These are phyloP conservation scores for Ormyrus pomaceus DNA, from an alignment of 2,888 invertebrate genomes.

Conservation along the genomic window DNA sequence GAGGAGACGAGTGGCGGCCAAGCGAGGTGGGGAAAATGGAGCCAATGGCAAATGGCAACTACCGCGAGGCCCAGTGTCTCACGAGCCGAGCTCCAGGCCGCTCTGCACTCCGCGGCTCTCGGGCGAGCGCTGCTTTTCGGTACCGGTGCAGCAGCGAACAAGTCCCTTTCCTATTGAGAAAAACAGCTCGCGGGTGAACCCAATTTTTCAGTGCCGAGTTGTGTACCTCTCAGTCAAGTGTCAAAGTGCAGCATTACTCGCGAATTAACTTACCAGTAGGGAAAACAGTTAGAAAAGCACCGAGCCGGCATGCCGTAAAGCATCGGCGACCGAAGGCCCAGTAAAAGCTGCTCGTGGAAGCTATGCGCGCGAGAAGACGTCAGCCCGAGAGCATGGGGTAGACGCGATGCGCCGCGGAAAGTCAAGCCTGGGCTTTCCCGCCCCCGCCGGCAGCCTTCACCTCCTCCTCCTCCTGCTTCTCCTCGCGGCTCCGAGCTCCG, in stretches of 20 bases:
- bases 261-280: background rate
- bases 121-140: no score
- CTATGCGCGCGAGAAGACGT: constrained; percentile 47
- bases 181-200: no score
- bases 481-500: background rate
- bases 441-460: constrained; percentile 64
- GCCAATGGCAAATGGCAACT: constrained; percentile 72
- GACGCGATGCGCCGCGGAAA: constrained; percentile 68
- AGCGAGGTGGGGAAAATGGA: constrained; percentile 65
- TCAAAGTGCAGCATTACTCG: constrained; percentile 60
- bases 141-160: no score
- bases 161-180: no score
- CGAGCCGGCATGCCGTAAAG: no score
- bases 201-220: no score
- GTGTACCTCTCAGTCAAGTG: no score
- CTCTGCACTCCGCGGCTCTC: no score
- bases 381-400: constrained; percentile 69
- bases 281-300: background rate
- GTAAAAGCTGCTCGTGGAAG: background rate
- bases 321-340: no score
- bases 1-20: constrained; percentile 59
- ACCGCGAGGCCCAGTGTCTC: constrained; percentile 68
- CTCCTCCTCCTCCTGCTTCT: background rate
- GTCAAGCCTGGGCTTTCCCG: constrained; percentile 66
- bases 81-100: constrained; percentile 70